Evolutionary conservation across 2,888 invertebrate genomes (phyloP).

Genomic region (Slavum lentiscoides): DNA sequence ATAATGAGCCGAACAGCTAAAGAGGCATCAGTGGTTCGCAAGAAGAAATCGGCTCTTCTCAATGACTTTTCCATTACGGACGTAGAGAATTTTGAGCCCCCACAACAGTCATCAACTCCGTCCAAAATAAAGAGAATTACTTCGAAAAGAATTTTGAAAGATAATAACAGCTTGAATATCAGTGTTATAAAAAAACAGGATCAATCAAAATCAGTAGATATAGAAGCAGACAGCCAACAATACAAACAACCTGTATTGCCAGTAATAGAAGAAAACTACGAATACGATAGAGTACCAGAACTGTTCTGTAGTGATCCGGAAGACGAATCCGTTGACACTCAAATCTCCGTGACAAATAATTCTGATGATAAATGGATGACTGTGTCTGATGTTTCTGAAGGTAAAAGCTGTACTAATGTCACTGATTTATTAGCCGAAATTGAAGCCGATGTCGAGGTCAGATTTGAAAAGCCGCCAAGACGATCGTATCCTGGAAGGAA

Average conservation of each 20-base stretch:
- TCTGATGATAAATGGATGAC: slow-evolving; percentile 49
- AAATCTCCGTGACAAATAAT: slow-evolving; percentile 16
- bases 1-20: background rate
- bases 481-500: slow-evolving; percentile 46
- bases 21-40: background rate
- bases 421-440: slow-evolving; percentile 46
- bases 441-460: slow-evolving; percentile 27
- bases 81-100: slow-evolving; percentile 43
- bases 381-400: slow-evolving; percentile 32
- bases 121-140: slow-evolving; percentile 1
- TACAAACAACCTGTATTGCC: slow-evolving; percentile 27
- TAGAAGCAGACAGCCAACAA: background rate
- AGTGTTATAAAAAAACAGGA: slow-evolving; percentile 29
- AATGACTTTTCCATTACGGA: slow-evolving; percentile 23
- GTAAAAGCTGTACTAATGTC: slow-evolving; percentile 17
- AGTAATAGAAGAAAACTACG: slow-evolving; percentile 26
- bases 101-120: slow-evolving; percentile 37
- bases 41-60: background rate
- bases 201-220: background rate
- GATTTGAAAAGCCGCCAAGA: slow-evolving; percentile 41
- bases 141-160: slow-evolving; percentile 28
- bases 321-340: background rate
- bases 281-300: slow-evolving; percentile 27
- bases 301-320: slow-evolving; percentile 45
- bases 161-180: slow-evolving; percentile 37